phyloP scores from a whole-genome alignment of 2,113 vertebrate genomes.

The Hippocampus zosterae region DNA sequence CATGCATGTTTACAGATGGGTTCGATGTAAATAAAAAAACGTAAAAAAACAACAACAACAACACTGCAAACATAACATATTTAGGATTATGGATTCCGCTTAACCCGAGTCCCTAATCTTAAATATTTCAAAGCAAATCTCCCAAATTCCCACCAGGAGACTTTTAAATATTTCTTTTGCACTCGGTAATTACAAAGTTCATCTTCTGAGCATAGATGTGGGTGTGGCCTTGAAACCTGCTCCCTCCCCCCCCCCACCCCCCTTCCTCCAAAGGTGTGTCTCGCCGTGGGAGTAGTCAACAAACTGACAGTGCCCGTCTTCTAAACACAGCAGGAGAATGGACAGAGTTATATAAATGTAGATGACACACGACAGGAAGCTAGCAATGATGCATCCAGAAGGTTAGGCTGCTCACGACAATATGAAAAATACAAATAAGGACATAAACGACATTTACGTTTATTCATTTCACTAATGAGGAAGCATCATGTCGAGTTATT shows the following conservation, averaged over 20 bases:
- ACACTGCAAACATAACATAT: no score
- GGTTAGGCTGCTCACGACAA: neutral
- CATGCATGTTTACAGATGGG: no score
- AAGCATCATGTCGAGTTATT: neutral
- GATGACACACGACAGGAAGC: neutral
- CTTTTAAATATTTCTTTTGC: neutral
- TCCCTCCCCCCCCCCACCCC: no score
- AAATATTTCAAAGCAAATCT: no score
- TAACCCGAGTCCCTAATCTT: no score
- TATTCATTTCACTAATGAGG: neutral
- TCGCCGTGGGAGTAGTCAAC: neutral
- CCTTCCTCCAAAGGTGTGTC: neutral
- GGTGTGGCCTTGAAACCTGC: neutral
- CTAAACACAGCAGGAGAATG: neutral
- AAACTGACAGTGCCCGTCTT: neutral
- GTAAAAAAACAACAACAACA: no score
- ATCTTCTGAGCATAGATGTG: neutral
- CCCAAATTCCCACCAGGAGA: neutral
- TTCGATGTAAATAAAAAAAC: no score
- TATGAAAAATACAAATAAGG: neutral
- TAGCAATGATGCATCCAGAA: neutral
- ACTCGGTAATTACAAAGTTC: neutral
- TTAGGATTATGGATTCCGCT: no score
- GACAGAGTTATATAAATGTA: neutral
- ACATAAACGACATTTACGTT: neutral